Conservation (phyloP, 2,888 invertebrate genomes). For the Adela reaumurella region DNA sequence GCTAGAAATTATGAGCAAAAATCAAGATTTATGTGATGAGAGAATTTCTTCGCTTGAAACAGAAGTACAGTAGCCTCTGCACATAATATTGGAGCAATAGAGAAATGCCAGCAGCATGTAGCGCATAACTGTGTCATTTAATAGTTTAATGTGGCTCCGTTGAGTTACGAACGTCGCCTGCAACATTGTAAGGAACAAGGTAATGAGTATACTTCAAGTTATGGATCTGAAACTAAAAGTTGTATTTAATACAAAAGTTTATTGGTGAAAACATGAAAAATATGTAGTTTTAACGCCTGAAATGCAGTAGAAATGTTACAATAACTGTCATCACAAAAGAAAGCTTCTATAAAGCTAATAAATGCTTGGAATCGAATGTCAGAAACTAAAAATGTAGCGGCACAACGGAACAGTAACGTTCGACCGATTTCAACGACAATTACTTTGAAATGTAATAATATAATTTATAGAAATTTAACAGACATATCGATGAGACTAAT, state of each 20-base stretch:
- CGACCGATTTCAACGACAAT: conserved; percentile 26
- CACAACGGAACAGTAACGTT: conserved; percentile 50
- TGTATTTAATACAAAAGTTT: conserved; percentile 58
- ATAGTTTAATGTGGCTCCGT: too few species aligned
- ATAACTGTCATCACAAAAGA: conserved; percentile 51
- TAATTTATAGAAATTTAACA: not conserved
- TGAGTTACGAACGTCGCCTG: too few species aligned
- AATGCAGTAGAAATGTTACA: conserved; percentile 57
- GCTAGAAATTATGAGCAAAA: too few species aligned
- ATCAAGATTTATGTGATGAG: too few species aligned
- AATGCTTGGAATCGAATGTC: conserved; percentile 36
- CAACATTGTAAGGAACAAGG: not conserved
- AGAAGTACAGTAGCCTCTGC: too few species aligned
- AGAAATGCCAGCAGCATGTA: too few species aligned
- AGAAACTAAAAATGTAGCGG: conserved; percentile 14
- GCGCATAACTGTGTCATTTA: too few species aligned
- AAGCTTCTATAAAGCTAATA: conserved; percentile 42
- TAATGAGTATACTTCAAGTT: conserved; percentile 26
- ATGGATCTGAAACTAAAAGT: conserved; percentile 57
- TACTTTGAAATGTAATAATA: not conserved
- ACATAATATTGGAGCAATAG: too few species aligned
- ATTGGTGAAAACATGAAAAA: conserved; percentile 59
- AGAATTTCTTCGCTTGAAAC: too few species aligned
- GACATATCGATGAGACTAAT: not conserved
- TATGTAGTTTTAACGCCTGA: conserved; percentile 53